Percentiles rank a stretch among this genome's conserved stretches.
Evolutionary conservation across 2,113 vertebrate genomes (phyloP).

Genomic region (Strigops habroptila): DNA sequence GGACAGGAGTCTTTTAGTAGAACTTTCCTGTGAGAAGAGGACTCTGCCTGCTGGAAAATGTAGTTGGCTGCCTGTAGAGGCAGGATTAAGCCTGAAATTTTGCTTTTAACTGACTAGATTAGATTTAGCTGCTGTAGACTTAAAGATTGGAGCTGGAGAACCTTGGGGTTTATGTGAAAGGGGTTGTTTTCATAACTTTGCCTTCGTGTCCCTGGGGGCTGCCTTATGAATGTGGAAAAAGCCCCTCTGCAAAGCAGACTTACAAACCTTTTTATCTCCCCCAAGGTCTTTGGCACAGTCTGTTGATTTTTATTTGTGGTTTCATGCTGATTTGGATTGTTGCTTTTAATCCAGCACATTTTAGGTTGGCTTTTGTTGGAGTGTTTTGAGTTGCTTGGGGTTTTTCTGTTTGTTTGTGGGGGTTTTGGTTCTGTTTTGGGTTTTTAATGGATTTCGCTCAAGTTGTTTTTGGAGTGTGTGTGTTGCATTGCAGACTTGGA

Average conservation of each 20-base stretch:
- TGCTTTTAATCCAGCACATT: conserved; percentile 24
- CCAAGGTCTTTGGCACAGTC: conserved; percentile 35
- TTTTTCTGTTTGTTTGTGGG: not conserved
- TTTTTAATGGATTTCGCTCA: not conserved
- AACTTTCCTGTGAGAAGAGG: not conserved
- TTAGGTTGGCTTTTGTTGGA: not conserved
- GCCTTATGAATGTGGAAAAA: conserved; percentile 27
- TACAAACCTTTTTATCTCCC: not conserved
- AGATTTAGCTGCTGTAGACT: not conserved
- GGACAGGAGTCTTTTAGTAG: not conserved
- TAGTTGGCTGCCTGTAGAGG: not conserved
- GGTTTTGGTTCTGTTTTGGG: not conserved
- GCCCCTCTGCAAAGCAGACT: conserved; percentile 14
- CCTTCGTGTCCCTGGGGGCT: not conserved
- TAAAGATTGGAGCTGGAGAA: not conserved
- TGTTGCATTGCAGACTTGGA: not conserved
- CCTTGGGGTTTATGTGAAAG: not conserved
- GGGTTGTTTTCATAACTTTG: not conserved
- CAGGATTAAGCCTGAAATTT: conserved; percentile 2
- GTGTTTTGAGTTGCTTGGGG: not conserved
- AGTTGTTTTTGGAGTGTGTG: not conserved
- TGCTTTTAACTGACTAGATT: not conserved
- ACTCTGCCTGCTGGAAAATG: not conserved
- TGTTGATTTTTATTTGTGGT: conserved; percentile 50
- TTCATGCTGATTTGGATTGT: conserved; percentile 51